phyloP scores from a whole-genome alignment of 2,888 invertebrate genomes.

The Argyra leucocephala region DNA sequence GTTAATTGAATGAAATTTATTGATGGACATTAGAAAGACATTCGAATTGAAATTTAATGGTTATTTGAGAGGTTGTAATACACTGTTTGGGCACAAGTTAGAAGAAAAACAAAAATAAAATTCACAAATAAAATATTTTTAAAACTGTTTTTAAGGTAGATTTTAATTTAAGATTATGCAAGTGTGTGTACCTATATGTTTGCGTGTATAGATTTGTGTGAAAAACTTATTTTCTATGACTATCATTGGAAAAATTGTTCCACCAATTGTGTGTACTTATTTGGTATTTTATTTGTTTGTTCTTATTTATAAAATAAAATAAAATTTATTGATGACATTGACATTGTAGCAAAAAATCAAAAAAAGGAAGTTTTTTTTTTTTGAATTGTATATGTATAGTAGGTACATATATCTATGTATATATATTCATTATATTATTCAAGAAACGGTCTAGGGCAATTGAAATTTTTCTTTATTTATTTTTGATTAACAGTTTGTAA shows the following conservation, averaged over 20 bases:
- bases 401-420: background rate
- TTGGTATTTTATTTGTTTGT: too few species aligned
- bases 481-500: background rate
- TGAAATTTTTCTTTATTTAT: background rate
- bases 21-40: slow-evolving; percentile 6
- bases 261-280: too few species aligned
- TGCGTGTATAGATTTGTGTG: too few species aligned
- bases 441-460: slow-evolving; percentile 6
- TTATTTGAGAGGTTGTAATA: slow-evolving; percentile 6
- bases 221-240: too few species aligned
- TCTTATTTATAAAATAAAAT: background rate
- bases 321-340: slow-evolving; percentile 3
- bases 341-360: background rate
- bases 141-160: too few species aligned
- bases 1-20: slow-evolving; percentile 6
- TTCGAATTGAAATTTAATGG: slow-evolving; percentile 3
- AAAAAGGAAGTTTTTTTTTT: background rate
- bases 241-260: too few species aligned
- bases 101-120: too few species aligned
- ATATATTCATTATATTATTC: background rate
- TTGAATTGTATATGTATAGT: too few species aligned
- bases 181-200: too few species aligned
- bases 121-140: too few species aligned
- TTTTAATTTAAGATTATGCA: too few species aligned
- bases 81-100: background rate